Base-by-base conservation (phyloP, 2,113 vertebrate genomes). In the Megaceryle torquata region DNA sequence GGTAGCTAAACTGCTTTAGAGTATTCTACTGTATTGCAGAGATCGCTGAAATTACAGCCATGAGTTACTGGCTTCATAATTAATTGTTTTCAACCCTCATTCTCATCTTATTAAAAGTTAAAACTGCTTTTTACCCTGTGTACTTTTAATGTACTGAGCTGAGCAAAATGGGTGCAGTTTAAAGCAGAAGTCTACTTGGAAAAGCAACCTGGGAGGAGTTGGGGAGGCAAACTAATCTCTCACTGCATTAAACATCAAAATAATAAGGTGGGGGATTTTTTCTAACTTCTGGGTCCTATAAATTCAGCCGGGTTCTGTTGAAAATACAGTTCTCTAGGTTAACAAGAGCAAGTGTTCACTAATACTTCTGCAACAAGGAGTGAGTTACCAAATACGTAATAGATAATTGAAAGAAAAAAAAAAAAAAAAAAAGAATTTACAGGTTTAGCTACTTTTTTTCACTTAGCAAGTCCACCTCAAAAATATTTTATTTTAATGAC, bases 161-260 rank as follows among this genome's bases (percentile, higher is more conserved):
- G 95, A 94, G 91, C 72, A 91, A 72, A 95, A 74, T 11, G 56
- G 90, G 86, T 83, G 69, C 88, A 75, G 65, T 91, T 37, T 29
- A 83, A 91, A 83, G 88, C 85, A 83, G 20, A 24, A 48, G 37
- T 72, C 56, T 81, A 20, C 60, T 81, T 46, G 50, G 67, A 76
- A 82, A 51, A 69, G 56, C 28, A 68, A 2, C 25, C 1, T 63
- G 68, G 82, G 78, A 89, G n/a, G 78, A 78, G 67, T 5, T 59
- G 70, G n/a, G 67, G 41, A 87, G 35, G 48, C 61, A 71, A 51
- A 59, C 6, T 65, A 15, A 59, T 20, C 20, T 82, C 57, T 88
- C 43, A 33, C 80, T 65, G 51, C 51, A 25, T 51, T 63, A 63
- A 90, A 59, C 0, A 1, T 21, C 57, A 77, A 76, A 74, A 67